Base-by-base conservation (phyloP, 2,888 invertebrate genomes). In the Ptilodon capucinus region DNA sequence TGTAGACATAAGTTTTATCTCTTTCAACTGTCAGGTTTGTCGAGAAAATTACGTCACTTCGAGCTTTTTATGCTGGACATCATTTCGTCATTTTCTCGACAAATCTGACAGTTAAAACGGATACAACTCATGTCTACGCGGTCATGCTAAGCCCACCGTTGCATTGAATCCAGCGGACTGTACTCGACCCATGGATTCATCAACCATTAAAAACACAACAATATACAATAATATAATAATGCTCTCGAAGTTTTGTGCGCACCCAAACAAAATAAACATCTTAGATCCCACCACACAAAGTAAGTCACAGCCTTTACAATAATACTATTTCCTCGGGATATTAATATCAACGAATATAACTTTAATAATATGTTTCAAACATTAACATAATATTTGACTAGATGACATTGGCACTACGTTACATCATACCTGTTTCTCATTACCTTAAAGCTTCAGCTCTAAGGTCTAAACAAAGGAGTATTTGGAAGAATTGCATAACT, bases 231-330 rank as follows among this genome's bases (percentile, higher is more conserved):
- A n/a, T n/a, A n/a, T 50, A 57, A 51, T 41, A 48, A 63, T 60
- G 60, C 51, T 50, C 41, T 48, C 36, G 44, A 60, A 54, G 44
- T 64, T 57, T 64, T 70, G 66, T 72, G 63, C 69, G 60, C 50
- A 63, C 62, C 45, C 56, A 64, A 74, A 64, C 48, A 63, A 71
- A 76, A 74, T 68, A 59, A 64, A 74, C 77, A 84, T 84, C 81
- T 78, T 74, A 70, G 82, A 80, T 83, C 81, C 72, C 71, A 78
- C 73, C 71, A 74, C 73, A 78, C 72, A 85, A 88, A 87, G 71
- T 75, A 84, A 87, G 79, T 90, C 90, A 90, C 90, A 90, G 90
- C 90, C 89, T 77, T 84, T 68, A 83, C 71, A 81, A 79, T 80
- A 82, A 82, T 72, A 66, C 60, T 64, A 62, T 66, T 66, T 51